A percentile compares a stretch with the other conserved stretches of the same genome.
Conservation (phyloP, 1,140 invertebrate genomes). For the Ctenoplectra terminalis region DNA sequence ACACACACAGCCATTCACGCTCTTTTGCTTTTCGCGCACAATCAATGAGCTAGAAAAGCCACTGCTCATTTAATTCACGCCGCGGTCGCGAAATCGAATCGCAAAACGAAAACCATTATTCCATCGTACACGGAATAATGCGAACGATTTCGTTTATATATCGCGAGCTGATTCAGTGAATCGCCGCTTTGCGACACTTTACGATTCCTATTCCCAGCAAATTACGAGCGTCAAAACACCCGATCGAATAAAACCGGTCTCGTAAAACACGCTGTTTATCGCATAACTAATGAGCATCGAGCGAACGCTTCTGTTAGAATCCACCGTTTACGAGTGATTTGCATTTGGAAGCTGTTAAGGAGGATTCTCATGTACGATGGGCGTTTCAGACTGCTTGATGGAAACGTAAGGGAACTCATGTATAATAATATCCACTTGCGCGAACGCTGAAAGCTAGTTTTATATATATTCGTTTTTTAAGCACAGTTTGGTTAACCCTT, state of each 20-base stretch:
- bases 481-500: too few species aligned
- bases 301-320: background rate
- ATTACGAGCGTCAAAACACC: conserved; percentile 42
- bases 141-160: conserved; percentile 36
- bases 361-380: background rate
- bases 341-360: background rate
- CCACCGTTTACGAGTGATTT: background rate
- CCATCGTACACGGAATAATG: conserved; percentile 2
- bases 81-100: background rate
- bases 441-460: too few species aligned
- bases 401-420: too few species aligned
- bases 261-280: too few species aligned
- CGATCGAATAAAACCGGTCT: conserved; percentile 3
- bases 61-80: background rate
- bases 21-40: too few species aligned
- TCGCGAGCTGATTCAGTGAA: conserved; percentile 37
- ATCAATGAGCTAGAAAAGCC: background rate
- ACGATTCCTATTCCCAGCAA: conserved; percentile 23
- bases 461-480: too few species aligned
- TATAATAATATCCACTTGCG: too few species aligned
- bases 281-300: background rate
- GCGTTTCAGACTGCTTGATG: too few species aligned
- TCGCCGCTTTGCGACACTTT: conserved; percentile 46
- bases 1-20: too few species aligned
- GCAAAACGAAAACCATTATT: conserved; percentile 24